These are phyloP conservation scores for Riptortus pedestris DNA, from an alignment of 1,140 invertebrate species.

Conservation along the genomic window DNA sequence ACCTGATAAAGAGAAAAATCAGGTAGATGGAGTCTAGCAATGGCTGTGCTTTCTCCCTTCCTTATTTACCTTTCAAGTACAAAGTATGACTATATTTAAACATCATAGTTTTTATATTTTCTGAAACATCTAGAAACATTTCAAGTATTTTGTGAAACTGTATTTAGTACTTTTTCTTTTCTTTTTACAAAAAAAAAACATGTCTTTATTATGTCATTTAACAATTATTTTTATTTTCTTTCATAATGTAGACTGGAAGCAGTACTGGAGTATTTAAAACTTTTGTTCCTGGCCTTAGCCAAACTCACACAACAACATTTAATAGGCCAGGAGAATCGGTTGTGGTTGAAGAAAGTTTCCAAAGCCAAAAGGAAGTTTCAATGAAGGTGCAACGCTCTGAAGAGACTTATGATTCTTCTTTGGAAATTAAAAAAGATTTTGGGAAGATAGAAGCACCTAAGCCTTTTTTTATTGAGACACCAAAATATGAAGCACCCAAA, in stretches of 20 bases:
- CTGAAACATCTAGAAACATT: too few relatives aligned
- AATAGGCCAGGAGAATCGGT: constrained; percentile 17
- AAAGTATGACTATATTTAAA: too few relatives aligned
- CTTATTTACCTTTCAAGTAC: too few relatives aligned
- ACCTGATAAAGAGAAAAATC: too few relatives aligned
- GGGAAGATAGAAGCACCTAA: not conserved
- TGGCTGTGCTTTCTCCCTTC: too few relatives aligned
- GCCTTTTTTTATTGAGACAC: not conserved
- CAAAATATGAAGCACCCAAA: not conserved
- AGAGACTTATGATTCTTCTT: constrained; percentile 8
- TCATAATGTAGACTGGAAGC: not conserved
- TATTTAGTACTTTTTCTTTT: not conserved
- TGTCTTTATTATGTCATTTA: not conserved
- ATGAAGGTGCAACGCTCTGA: constrained; percentile 28
- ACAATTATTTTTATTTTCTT: not conserved
- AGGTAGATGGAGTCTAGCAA: too few relatives aligned
- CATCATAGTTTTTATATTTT: too few relatives aligned
- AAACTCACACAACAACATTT: constrained; percentile 9
- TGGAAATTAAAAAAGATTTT: constrained; percentile 15
- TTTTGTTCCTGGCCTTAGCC: not conserved
- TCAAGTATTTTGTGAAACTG: not conserved
- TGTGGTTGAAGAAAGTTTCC: constrained; percentile 28
- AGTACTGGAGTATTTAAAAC: constrained; percentile 6
- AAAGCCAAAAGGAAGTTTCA: constrained; percentile 30
- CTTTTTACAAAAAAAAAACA: not conserved